These are phyloP conservation scores for Hydraecia micacea DNA, from an alignment of 2,888 invertebrate genomes.

Conservation along the genomic window DNA sequence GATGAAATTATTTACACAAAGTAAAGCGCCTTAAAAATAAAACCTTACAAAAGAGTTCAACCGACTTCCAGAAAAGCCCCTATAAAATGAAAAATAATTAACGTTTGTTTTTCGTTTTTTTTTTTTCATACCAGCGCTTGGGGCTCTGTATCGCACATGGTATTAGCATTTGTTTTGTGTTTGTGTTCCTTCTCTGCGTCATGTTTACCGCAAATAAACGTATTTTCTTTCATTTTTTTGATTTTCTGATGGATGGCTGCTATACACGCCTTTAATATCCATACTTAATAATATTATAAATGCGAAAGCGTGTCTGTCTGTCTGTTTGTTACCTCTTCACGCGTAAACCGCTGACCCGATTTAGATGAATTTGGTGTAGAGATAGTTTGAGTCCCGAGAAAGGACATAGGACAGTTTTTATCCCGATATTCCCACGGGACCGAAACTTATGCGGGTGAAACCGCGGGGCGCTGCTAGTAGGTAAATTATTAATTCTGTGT, in stretches of 20 bases:
- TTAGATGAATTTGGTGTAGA: too few species aligned
- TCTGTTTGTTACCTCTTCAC: too few species aligned
- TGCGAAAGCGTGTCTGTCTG: too few species aligned
- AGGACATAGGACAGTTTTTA: too few species aligned
- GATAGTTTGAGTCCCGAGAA: too few species aligned
- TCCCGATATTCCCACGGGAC: too few species aligned
- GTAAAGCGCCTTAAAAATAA: neutral
- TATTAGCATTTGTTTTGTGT: neutral
- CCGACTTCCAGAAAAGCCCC: neutral
- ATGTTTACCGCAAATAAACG: neutral
- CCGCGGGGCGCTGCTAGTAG: too few species aligned
- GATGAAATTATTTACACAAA: neutral
- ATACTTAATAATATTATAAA: too few species aligned
- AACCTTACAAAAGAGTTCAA: neutral
- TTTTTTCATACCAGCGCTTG: neutral
- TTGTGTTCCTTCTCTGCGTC: neutral
- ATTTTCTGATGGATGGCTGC: neutral
- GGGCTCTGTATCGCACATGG: too few species aligned
- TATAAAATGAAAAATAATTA: neutral
- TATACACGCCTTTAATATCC: neutral
- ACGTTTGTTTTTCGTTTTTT: neutral
- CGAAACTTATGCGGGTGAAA: too few species aligned
- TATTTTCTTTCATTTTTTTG: neutral
- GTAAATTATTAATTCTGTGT: neutral
- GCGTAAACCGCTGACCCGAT: too few species aligned